Percentiles rank a stretch among this genome's conserved stretches.
phyloP scores from a whole-genome alignment of 2,113 vertebrate species.

The Chascanopsetta lugubris region DNA sequence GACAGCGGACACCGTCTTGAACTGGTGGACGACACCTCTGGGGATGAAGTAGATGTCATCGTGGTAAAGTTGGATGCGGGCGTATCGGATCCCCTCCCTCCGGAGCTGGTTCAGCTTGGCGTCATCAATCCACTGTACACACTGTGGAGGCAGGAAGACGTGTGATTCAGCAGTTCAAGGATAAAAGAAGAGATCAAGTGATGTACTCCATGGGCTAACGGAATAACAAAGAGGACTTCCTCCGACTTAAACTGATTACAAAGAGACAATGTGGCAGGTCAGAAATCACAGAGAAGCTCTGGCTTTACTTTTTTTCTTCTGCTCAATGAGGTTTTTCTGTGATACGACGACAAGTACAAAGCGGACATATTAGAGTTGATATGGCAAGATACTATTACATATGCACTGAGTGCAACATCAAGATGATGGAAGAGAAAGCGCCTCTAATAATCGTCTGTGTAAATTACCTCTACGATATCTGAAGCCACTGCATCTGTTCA shows the following conservation, averaged over 20 bases:
- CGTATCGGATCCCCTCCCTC: slow-evolving; percentile 97
- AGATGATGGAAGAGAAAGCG: too few species aligned
- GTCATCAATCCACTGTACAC: slow-evolving; percentile 98
- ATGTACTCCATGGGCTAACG: background rate
- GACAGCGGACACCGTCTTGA: slow-evolving; percentile 97
- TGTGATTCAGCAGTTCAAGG: background rate
- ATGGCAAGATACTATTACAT: too few species aligned
- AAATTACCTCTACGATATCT: too few species aligned
- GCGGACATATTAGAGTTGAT: too few species aligned
- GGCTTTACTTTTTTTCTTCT: too few species aligned
- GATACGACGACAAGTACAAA: too few species aligned
- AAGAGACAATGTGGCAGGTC: too few species aligned
- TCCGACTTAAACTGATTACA: background rate
- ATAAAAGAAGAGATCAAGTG: background rate
- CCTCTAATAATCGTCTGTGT: too few species aligned
- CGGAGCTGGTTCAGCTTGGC: slow-evolving; percentile 98
- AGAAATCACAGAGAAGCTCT: too few species aligned
- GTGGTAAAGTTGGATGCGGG: slow-evolving; percentile 95
- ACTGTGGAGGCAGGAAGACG: slow-evolving; percentile 77
- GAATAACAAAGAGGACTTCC: background rate
- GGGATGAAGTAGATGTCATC: slow-evolving; percentile 99
- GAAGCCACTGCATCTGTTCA: too few species aligned
- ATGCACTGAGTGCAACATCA: too few species aligned
- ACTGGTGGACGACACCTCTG: slow-evolving; percentile 97
- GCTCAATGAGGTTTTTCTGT: too few species aligned